phyloP scores from a whole-genome alignment of 2,888 invertebrate genomes.

The Clusia tigrina region DNA sequence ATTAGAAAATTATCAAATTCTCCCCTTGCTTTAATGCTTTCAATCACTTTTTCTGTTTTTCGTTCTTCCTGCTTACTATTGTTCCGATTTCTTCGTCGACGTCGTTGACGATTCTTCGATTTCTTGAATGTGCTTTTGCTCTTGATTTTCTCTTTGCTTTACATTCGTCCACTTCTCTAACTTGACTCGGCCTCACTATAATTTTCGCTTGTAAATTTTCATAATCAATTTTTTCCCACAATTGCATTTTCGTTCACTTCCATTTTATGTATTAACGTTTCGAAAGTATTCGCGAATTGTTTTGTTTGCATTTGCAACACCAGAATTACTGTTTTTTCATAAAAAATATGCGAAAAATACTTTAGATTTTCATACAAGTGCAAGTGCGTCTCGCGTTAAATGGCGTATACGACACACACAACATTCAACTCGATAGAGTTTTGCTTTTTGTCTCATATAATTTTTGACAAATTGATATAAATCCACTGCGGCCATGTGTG shows the following conservation, averaged over 20 bases:
- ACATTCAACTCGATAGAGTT: conserved; percentile 20
- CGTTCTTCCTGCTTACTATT: neutral
- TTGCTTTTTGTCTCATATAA: conserved; percentile 43
- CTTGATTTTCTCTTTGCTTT: conserved; percentile 50
- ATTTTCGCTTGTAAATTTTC: conserved; percentile 58
- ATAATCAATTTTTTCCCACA: conserved; percentile 48
- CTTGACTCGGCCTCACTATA: conserved; percentile 51
- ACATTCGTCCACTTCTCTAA: conserved; percentile 51
- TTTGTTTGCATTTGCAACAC: conserved; percentile 29
- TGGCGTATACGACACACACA: conserved; percentile 38
- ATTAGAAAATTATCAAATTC: too few relatives aligned
- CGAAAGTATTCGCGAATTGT: conserved; percentile 39
- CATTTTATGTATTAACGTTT: conserved; percentile 47
- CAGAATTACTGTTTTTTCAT: conserved; percentile 40
- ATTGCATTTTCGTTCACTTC: conserved; percentile 56
- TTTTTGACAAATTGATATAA: conserved; percentile 42
- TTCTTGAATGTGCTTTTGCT: conserved; percentile 43
- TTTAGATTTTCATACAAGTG: conserved; percentile 35
- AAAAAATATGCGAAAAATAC: conserved; percentile 44
- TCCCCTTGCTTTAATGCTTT: neutral
- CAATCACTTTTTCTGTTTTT: conserved; percentile 8
- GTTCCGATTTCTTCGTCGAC: neutral
- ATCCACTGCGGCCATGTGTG: conserved; percentile 7
- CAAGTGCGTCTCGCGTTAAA: conserved; percentile 59
- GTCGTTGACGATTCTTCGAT: conserved; percentile 45